Percentiles rank a stretch among this genome's conserved stretches.
These are phyloP conservation scores for Alloscopus bannaensis DNA, from an alignment of 2,888 invertebrate species.

Conservation along the genomic window DNA sequence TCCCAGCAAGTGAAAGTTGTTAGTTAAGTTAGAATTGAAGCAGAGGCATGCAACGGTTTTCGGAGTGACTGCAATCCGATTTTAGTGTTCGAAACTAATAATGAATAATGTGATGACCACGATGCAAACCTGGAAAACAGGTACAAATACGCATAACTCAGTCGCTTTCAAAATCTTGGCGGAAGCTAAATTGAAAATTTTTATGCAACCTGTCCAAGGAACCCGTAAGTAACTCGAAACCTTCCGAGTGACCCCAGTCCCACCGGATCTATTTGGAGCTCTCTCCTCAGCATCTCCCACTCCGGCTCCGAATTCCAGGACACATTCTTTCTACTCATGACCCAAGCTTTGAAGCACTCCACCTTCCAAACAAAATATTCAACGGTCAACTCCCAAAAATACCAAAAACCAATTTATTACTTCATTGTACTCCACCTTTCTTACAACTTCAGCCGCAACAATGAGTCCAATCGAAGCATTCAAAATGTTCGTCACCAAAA, in stretches of 20 bases:
- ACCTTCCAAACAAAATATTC: background rate
- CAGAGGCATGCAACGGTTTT: too few relatives aligned
- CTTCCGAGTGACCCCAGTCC: background rate
- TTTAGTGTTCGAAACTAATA: conserved; percentile 7
- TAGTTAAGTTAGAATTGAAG: too few relatives aligned
- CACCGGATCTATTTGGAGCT: background rate
- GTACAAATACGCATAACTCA: background rate
- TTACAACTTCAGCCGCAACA: background rate
- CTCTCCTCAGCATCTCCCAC: background rate
- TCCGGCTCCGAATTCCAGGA: background rate
- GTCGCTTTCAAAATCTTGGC: background rate
- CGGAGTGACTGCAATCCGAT: too few relatives aligned
- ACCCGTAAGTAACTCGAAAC: background rate
- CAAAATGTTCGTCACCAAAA: background rate
- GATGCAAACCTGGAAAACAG: background rate
- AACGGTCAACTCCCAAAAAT: background rate
- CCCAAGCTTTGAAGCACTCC: background rate
- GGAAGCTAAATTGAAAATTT: background rate
- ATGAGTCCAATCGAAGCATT: background rate
- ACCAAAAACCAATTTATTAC: background rate
- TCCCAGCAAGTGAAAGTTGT: too few relatives aligned
- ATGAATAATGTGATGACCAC: conserved; percentile 3
- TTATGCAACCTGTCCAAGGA: conserved; percentile 5
- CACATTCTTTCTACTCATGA: background rate
- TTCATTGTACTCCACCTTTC: background rate